Conservation (phyloP, 2,888 invertebrate species). For the Microctonus hyperodae region DNA sequence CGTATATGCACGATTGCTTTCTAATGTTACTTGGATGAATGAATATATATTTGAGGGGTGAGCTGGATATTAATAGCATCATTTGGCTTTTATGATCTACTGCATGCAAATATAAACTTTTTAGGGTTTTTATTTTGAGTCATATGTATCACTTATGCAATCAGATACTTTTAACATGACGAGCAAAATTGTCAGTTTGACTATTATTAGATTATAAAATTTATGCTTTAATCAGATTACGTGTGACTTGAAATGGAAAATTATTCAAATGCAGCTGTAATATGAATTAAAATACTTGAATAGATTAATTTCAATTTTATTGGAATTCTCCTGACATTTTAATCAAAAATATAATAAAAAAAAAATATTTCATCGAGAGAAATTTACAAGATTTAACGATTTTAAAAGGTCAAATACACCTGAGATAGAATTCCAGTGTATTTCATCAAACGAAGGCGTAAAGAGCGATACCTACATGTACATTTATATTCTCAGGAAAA, state of each 20-base stretch:
- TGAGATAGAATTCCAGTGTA: background rate
- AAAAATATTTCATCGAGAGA: background rate
- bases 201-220: no score
- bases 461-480: background rate
- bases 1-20: slow-evolving; percentile 3
- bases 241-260: no score
- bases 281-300: no score
- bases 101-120: background rate
- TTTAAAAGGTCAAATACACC: background rate
- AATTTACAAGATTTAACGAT: background rate
- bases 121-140: background rate
- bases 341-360: background rate
- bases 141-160: background rate
- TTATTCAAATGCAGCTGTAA: no score
- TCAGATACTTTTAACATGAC: background rate
- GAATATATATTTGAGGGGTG: background rate
- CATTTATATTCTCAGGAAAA: background rate
- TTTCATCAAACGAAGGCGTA: background rate
- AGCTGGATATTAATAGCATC: slow-evolving; percentile 8
- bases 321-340: background rate
- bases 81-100: background rate
- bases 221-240: no score
- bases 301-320: background rate
- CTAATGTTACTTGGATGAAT: slow-evolving; percentile 6
- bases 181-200: no score